A percentile compares a stretch with the other conserved stretches of the same genome.
Conservation (phyloP, 2,888 invertebrate species). For the Troides oblongomaculatus region DNA sequence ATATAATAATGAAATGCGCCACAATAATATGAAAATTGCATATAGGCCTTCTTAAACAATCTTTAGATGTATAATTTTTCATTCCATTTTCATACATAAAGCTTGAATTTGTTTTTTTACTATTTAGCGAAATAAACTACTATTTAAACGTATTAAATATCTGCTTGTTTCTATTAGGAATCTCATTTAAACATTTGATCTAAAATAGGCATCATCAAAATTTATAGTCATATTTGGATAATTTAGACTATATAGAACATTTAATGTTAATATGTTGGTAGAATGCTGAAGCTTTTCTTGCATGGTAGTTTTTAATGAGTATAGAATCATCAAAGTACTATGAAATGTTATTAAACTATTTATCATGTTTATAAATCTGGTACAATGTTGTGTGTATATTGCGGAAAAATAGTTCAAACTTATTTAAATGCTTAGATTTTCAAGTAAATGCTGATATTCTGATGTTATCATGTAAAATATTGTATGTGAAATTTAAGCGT, state of each 20-base stretch:
- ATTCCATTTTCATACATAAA: slow-evolving; percentile 19
- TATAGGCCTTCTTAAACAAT: background rate
- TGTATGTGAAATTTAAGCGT: slow-evolving; percentile 56
- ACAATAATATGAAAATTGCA: slow-evolving; percentile 10
- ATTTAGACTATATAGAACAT: slow-evolving; percentile 59
- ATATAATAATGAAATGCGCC: slow-evolving; percentile 12
- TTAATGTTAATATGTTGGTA: slow-evolving; percentile 65
- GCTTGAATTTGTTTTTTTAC: slow-evolving; percentile 17
- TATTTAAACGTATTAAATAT: slow-evolving; percentile 32
- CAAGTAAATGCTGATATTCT: slow-evolving; percentile 48
- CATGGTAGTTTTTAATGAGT: slow-evolving; percentile 66
- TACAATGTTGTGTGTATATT: slow-evolving; percentile 69
- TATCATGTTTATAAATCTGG: slow-evolving; percentile 57
- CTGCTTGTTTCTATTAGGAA: slow-evolving; percentile 44
- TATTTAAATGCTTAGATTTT: slow-evolving; percentile 59
- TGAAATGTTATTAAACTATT: slow-evolving; percentile 53
- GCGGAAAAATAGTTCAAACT: slow-evolving; percentile 51
- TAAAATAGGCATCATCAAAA: slow-evolving; percentile 40
- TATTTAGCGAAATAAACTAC: slow-evolving; percentile 31
- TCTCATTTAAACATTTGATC: slow-evolving; percentile 54
- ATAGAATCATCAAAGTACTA: slow-evolving; percentile 59
- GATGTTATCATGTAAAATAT: slow-evolving; percentile 63
- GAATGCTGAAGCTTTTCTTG: slow-evolving; percentile 68
- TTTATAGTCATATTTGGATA: slow-evolving; percentile 50
- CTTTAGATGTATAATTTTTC: slow-evolving; percentile 16